Base-by-base conservation (phyloP, 2,113 vertebrate genomes). In the Phocoena sinus region DNA sequence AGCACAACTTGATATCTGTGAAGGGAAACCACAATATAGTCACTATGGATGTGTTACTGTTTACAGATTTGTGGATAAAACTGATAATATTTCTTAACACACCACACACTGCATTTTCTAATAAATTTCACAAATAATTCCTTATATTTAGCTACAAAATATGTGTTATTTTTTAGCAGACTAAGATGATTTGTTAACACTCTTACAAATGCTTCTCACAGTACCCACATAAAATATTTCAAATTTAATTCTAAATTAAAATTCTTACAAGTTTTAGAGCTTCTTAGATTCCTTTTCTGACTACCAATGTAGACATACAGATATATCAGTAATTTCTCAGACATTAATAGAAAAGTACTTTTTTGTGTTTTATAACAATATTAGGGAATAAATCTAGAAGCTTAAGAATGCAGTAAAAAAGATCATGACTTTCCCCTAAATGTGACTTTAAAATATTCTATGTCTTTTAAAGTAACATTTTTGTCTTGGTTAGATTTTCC, bases 1-100 rank as follows among this genome's bases (percentile, higher is more conserved):
- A 98, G 94, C 44, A 97, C 97, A 98, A 98, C 93, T 98, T 97
- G 96, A 38, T 97, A 98, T 98, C 98, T 99, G 98, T 98, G 95
- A 97, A 98, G 96, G 98, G 97, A 98, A 98, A 98, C 92, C 89
- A 98, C 79, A 98, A 96, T 92, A 83, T 23, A 58, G 80, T 97
- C 95, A 98, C 92, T 84, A 97, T 96, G 93, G 82, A 67, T 93
- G 81, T 87, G 77, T 60, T 87, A 91, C 62, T 92, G 3, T 84
- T 94, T 86, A 91, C 13, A 81, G 10, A 92, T 62, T 10, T 95
- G 44, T 92, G 86, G 47, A 81, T 83, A 97, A 96, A 94, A 95
- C 47, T 31, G 33, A 1, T 77, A 79, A 41, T 50, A 92, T 47
- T 85, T 77, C 83, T 74, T 83, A 96, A 95, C 8, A 96, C 26